A percentile compares a stretch with the other conserved stretches of the same genome.
Evolutionary conservation across 2,888 invertebrate species (phyloP).

Genomic region (Thymelicus lineola): DNA sequence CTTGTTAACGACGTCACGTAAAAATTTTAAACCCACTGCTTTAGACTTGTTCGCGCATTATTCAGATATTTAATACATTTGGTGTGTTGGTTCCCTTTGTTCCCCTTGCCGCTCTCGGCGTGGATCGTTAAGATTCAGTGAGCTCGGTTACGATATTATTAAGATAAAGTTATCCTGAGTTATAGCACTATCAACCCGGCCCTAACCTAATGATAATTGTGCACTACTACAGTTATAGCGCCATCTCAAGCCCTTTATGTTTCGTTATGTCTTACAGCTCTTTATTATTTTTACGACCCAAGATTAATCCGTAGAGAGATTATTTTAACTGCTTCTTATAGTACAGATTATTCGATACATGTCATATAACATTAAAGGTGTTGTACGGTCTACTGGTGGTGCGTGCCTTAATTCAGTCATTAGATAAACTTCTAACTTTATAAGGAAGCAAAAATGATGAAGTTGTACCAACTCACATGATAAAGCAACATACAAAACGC

Average conservation of each 20-base stretch:
- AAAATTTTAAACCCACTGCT: too few species aligned
- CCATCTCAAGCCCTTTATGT: conserved; percentile 28
- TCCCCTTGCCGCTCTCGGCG: not conserved
- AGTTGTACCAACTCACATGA: not conserved
- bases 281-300: conserved; percentile 30
- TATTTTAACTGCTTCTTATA: conserved; percentile 3
- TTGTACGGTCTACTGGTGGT: too few species aligned
- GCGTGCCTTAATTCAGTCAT: too few species aligned
- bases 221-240: conserved; percentile 19
- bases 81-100: too few species aligned
- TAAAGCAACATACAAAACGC: not conserved
- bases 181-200: conserved; percentile 33
- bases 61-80: too few species aligned
- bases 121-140: conserved; percentile 28
- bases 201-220: conserved; percentile 38
- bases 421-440: too few species aligned
- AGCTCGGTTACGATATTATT: conserved; percentile 32
- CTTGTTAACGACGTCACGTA: too few species aligned
- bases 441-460: too few species aligned
- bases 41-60: too few species aligned
- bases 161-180: conserved; percentile 34
- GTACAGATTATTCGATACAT: not conserved
- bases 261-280: conserved; percentile 12
- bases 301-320: conserved; percentile 11
- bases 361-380: too few species aligned